Base-by-base conservation (phyloP, 2,797 vertebrate species). In the Rhinella marina region DNA sequence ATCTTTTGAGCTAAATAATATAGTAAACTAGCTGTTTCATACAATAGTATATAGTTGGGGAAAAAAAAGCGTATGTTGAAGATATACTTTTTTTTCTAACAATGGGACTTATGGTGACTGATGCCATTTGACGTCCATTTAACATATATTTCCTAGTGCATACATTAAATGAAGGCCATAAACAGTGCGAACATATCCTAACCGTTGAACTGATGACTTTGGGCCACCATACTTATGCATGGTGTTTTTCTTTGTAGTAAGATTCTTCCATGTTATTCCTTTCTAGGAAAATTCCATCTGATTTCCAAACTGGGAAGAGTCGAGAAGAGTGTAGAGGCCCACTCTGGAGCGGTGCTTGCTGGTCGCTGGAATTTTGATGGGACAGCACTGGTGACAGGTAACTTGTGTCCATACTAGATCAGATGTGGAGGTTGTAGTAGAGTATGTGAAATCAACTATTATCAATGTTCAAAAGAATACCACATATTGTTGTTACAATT, bases 291-390 rank as follows among this genome's bases (percentile, higher is more conserved):
- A 92, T 98, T 99, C 90, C 98, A 99, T 91, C 94, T 99, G 91
- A 94, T 94, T 91, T 97, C 97, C 8, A 99, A 97, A 90, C 92
- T 92, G 0, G 98, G 98, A 79, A 96, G 97, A 90, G 95, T 99
- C 27, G 98, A 99, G 92, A 99, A 98, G 92, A 99, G 97, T 54
- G 95, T 99, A 1, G 98, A 99, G 85, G 97, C 97, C 1, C 98
- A 99, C 73, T 95, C 94, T 91, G 98, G 98, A 91, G 98, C 98
- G 23, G 97, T 99, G 81, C 95, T 99, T 84, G 96, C 97, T 72
- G 98, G 96, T 82, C 96, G 95, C 91, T 99, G 98, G 98, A 99
- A 98, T 94, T 96, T 96, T 1, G 98, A 99, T 82, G 98, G 98
- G 61, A 98, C 97, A 29, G 97, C 98, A 13, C 95, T 99, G 85